phyloP scores from a whole-genome alignment of 2,797 vertebrate genomes.

The Galaxias olidus region DNA sequence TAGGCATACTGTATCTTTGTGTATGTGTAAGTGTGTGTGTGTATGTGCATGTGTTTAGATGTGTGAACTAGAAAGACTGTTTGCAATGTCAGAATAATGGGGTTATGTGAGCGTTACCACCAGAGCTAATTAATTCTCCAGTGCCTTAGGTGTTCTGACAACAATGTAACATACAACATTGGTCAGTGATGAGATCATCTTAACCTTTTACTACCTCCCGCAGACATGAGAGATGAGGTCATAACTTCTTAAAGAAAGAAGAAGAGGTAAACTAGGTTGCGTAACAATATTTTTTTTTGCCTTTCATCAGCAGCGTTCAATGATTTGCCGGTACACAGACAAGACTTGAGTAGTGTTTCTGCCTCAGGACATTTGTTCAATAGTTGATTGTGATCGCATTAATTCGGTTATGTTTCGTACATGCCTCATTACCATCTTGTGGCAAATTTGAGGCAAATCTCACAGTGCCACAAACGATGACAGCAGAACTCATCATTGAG shows the following conservation, averaged over 20 bases:
- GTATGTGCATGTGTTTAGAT: conserved; percentile 1
- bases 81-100: too few relatives aligned
- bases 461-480: background rate
- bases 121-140: conserved; percentile 18
- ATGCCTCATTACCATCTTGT: too few relatives aligned
- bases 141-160: conserved; percentile 1
- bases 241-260: background rate
- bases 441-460: too few relatives aligned
- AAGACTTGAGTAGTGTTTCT: too few relatives aligned
- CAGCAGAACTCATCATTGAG: conserved; percentile 65
- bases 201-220: background rate
- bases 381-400: too few relatives aligned
- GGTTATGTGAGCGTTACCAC: background rate
- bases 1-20: background rate
- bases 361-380: too few relatives aligned
- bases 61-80: background rate
- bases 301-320: too few relatives aligned
- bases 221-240: background rate
- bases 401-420: too few relatives aligned
- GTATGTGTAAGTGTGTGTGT: background rate
- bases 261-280: background rate
- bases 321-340: too few relatives aligned
- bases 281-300: too few relatives aligned
- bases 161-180: background rate
- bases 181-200: background rate